phyloP scores from a whole-genome alignment of 2,113 vertebrate species.

The Calyptommatus sinebrachiatus region DNA sequence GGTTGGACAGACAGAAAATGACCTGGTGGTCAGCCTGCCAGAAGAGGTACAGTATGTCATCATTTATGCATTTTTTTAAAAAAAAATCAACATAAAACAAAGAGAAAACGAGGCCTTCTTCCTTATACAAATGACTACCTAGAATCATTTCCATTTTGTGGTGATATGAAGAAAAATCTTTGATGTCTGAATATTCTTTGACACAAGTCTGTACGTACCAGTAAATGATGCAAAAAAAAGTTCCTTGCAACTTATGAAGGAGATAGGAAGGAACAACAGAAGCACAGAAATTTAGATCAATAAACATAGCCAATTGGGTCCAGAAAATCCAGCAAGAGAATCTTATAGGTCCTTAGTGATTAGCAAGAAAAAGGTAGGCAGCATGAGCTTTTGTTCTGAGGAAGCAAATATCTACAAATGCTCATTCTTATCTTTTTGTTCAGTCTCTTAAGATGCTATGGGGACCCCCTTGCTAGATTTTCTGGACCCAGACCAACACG shows the following conservation, averaged over 20 bases:
- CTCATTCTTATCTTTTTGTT: too few species aligned
- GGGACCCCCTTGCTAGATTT: too few species aligned
- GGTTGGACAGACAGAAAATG: conserved; percentile 93
- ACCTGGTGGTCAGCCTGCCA: conserved; percentile 92
- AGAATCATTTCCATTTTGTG: background rate
- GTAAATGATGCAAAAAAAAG: background rate
- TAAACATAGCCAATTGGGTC: background rate
- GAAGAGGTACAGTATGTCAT: conserved; percentile 83
- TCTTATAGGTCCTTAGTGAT: too few species aligned
- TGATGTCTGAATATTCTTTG: accelerated
- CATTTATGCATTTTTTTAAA: accelerated
- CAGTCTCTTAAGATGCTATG: too few species aligned
- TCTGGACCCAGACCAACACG: too few species aligned
- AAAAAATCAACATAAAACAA: background rate
- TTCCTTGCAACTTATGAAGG: background rate
- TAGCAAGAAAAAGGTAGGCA: too few species aligned
- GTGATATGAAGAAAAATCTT: background rate
- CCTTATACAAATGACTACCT: too few species aligned
- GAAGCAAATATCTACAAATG: too few species aligned
- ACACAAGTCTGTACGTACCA: conserved; percentile 28
- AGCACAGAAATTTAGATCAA: background rate
- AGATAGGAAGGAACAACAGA: background rate
- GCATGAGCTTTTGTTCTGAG: too few species aligned
- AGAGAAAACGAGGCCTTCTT: background rate
- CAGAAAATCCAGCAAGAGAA: background rate